Evolutionary conservation across 2,888 invertebrate genomes (phyloP), one percentile per base, ranked within the genome.

Genomic region (Syrista parreyssii): DNA sequence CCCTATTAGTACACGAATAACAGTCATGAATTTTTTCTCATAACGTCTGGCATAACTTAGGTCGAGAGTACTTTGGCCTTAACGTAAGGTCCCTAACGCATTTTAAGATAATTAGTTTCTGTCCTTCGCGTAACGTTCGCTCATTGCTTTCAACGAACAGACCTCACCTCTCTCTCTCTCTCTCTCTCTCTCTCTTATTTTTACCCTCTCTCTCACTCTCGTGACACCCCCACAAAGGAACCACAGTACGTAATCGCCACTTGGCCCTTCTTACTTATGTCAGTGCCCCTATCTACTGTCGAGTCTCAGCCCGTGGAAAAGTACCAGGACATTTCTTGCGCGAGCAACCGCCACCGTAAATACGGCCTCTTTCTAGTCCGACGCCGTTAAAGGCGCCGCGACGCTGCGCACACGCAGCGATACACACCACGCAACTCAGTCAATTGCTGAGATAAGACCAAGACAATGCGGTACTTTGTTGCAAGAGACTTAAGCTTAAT

Each of bases 401-500:
- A 9, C 55, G 55, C 55, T 23, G 55, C 55, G 55, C 55, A 55
- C 23, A 23, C 55, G 55, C 55, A 55, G 23, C 23, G 55, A 55
- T 55, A 55, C 55, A 55, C 55, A 23, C 32, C 71, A 31, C 71
- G 71, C 71, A 71, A 15, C 71, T 33, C 31, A 83, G 83, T 87
- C 87, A 88, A 88, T 87, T 88, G 86, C 84, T 79, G 83, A 85
- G 87, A 88, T 87, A 87, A 88, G 85, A 81, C 78, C 81, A 82
- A 85, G 85, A 88, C 86, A 87, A 87, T 84, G 85, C 83, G 86
- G 85, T 87, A 87, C 85, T 88, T 88, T 85, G 87, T 86, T 84
- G 85, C 82, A 81, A 83, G 84, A 55, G 86, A 87, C 86, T 87
- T 86, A 86, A 83, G 83, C 82, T 84, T 88, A 88, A 88, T 88